phyloP scores from a whole-genome alignment of 2,888 invertebrate genomes.

The Rhamnusium bicolor region DNA sequence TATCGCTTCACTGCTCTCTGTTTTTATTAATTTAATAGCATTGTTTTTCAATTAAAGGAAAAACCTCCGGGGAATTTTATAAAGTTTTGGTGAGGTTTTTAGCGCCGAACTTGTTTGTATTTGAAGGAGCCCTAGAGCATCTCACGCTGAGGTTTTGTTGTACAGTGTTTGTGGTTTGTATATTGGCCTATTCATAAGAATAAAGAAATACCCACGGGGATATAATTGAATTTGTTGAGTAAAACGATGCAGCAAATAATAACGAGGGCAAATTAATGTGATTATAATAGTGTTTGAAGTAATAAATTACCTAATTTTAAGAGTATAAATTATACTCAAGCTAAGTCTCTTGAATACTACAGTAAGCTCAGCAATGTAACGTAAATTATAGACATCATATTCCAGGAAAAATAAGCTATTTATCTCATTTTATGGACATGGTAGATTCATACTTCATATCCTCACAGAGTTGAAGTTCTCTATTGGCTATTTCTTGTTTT shows the following conservation, averaged over 20 bases:
- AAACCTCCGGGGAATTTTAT: constrained; percentile 49
- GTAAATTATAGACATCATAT: too few species aligned
- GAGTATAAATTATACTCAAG: too few species aligned
- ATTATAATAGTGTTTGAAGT: not conserved
- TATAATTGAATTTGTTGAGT: constrained; percentile 32
- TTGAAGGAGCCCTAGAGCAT: constrained; percentile 5
- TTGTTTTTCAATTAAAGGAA: constrained; percentile 48
- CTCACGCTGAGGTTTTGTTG: constrained; percentile 36
- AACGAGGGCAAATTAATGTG: not conserved
- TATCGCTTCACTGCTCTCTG: constrained; percentile 55
- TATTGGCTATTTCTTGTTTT: too few species aligned
- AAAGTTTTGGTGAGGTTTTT: constrained; percentile 53
- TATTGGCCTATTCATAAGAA: constrained; percentile 35
- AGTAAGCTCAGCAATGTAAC: too few species aligned
- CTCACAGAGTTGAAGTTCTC: too few species aligned
- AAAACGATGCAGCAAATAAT: not conserved
- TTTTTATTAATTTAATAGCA: constrained; percentile 52
- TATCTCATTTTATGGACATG: too few species aligned
- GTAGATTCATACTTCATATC: too few species aligned
- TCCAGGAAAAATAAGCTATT: too few species aligned
- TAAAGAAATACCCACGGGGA: constrained; percentile 33
- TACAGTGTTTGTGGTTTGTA: constrained; percentile 39
- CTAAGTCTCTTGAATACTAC: too few species aligned
- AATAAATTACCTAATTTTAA: not conserved
- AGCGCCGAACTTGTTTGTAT: constrained; percentile 43